Percentiles rank a stretch among this genome's conserved stretches.
Evolutionary conservation across 35 echinoderm and acorn worm species (phyloP).

Genomic region (Ophiothrix spiculata): DNA sequence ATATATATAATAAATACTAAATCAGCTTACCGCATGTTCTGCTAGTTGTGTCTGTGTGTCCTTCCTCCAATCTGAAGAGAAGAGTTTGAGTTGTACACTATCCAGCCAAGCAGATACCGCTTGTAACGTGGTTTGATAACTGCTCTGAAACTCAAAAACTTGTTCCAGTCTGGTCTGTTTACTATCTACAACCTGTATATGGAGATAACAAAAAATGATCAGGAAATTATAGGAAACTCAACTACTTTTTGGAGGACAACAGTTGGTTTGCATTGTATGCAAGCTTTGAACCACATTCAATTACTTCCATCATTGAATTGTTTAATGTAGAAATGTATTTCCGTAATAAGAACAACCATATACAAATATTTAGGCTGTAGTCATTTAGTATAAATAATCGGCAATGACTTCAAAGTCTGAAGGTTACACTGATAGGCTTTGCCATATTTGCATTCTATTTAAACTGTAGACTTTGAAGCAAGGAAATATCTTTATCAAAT

Average conservation of each 20-base stretch:
- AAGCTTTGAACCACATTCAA: not conserved
- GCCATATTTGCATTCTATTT: not conserved
- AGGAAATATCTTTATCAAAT: not conserved
- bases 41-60: constrained; percentile 79
- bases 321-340: not conserved
- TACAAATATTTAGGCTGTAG: not conserved
- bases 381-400: not conserved
- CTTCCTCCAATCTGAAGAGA: constrained; percentile 77
- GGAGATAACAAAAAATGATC: not conserved
- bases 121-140: constrained; percentile 86
- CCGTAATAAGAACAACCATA: not conserved
- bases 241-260: not conserved
- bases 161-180: constrained; percentile 83
- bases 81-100: constrained; percentile 88
- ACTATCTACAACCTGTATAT: constrained; percentile 76
- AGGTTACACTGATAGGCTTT: not conserved
- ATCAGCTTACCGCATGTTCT: constrained; percentile 76
- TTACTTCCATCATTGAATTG: not conserved
- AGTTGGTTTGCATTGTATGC: not conserved
- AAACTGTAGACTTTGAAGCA: not conserved
- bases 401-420: not conserved
- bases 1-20: too few relatives aligned
- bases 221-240: not conserved
- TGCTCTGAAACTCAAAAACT: constrained; percentile 83
- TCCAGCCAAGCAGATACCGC: constrained; percentile 90